Percentiles rank a stretch among this genome's conserved stretches.
Evolutionary conservation across 2,113 vertebrate species (phyloP).

Genomic region (Takifugu flavidus): DNA sequence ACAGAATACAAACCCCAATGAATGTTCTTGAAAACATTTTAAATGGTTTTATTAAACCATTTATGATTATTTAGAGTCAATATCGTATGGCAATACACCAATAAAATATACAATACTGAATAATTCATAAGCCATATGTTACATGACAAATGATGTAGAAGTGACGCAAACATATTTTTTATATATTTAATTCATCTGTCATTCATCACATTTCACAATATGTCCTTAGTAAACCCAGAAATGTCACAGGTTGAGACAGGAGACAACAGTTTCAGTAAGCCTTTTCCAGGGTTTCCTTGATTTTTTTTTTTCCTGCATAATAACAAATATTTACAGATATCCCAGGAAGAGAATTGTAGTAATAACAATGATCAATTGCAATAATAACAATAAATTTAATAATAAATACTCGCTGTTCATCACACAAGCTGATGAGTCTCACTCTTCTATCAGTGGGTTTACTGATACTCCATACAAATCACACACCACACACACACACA

Average conservation of each 20-base stretch:
- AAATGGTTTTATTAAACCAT: too few species aligned
- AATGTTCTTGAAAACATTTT: too few species aligned
- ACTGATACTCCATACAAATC: slow-evolving; percentile 63
- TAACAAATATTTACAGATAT: slow-evolving; percentile 71
- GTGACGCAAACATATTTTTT: slow-evolving; percentile 29
- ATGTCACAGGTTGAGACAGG: slow-evolving; percentile 50
- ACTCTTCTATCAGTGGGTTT: slow-evolving; percentile 61
- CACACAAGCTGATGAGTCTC: slow-evolving; percentile 65
- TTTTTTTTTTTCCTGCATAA: slow-evolving; percentile 43
- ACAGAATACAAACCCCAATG: too few species aligned
- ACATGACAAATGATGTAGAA: not conserved
- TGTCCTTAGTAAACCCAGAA: slow-evolving; percentile 47
- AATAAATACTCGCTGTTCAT: slow-evolving; percentile 80
- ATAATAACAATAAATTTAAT: slow-evolving; percentile 77
- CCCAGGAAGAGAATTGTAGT: slow-evolving; percentile 52
- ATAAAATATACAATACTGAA: too few species aligned
- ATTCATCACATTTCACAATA: slow-evolving; percentile 54
- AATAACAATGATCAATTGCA: slow-evolving; percentile 56
- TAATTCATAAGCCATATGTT: too few species aligned
- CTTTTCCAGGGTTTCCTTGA: slow-evolving; percentile 45
- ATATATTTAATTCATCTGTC: slow-evolving; percentile 55
- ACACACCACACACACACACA: slow-evolving; percentile 38
- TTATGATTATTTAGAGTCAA: too few species aligned
- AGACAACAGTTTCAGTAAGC: slow-evolving; percentile 46
- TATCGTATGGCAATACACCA: too few species aligned